Conservation (phyloP, 1,140 invertebrate genomes). For the Halictus rubicundus region DNA sequence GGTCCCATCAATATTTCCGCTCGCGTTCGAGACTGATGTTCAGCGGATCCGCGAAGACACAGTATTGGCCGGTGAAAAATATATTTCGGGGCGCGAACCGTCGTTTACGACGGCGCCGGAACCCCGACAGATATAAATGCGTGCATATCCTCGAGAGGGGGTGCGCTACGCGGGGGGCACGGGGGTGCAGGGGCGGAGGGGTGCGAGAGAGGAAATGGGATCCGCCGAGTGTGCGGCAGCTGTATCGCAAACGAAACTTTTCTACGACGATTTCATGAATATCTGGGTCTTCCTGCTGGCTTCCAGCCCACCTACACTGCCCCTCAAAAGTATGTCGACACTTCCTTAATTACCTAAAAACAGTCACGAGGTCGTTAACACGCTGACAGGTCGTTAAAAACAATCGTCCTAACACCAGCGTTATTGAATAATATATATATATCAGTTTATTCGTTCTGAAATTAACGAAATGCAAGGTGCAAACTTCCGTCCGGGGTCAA, state of each 20-base stretch:
- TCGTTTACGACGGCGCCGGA: slow-evolving; percentile 53
- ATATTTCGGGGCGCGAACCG: slow-evolving; percentile 47
- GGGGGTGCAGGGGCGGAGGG: not conserved
- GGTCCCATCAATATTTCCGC: slow-evolving; percentile 21
- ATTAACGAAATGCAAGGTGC: no score
- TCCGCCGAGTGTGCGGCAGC: slow-evolving; percentile 47
- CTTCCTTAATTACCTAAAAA: no score
- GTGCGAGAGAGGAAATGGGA: slow-evolving; percentile 56
- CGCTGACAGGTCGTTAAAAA: no score
- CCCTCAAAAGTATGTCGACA: no score
- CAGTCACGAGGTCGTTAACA: no score
- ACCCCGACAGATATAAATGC: slow-evolving; percentile 61
- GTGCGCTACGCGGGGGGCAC: not conserved
- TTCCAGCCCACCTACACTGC: slow-evolving; percentile 23
- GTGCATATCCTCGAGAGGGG: slow-evolving; percentile 44
- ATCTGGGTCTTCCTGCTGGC: slow-evolving; percentile 48
- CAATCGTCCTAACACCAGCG: no score
- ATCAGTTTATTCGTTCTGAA: no score
- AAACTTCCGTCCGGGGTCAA: no score
- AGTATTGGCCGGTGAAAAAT: slow-evolving; percentile 50
- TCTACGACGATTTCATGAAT: slow-evolving; percentile 62
- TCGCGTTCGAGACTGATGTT: slow-evolving; percentile 15
- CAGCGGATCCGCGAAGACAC: slow-evolving; percentile 35
- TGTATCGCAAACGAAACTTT: slow-evolving; percentile 57
- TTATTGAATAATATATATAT: no score